phyloP scores from a whole-genome alignment of 2,797 vertebrate species.

The Chromis chromis region DNA sequence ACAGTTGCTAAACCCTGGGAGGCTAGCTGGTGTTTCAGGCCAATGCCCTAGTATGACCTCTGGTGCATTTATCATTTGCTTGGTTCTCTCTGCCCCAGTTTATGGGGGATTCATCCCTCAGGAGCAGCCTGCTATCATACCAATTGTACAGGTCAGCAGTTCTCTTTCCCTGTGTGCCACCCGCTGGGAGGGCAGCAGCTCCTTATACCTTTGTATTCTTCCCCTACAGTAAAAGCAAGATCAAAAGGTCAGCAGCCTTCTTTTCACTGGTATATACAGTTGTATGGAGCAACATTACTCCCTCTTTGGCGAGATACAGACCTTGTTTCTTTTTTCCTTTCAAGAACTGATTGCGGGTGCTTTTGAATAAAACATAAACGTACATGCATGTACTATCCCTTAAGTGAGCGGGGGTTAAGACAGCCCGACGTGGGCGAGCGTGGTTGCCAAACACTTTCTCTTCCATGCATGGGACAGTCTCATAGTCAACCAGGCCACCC shows the following conservation, averaged over 20 bases:
- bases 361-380: constrained; percentile 19
- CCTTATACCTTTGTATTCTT: constrained; percentile 40
- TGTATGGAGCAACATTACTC: constrained; percentile 25
- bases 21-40: constrained; percentile 72
- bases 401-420: background rate
- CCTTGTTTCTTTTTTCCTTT: background rate
- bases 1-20: constrained; percentile 68
- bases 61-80: constrained; percentile 75
- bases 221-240: constrained; percentile 31
- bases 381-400: background rate
- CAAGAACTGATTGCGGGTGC: no score
- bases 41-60: constrained; percentile 69
- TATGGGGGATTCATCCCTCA: constrained; percentile 61
- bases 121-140: constrained; percentile 60
- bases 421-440: constrained; percentile 15
- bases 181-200: constrained; percentile 70
- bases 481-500: constrained; percentile 23
- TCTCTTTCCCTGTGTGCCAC: constrained; percentile 55
- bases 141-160: constrained; percentile 71
- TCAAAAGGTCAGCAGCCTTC: constrained; percentile 47
- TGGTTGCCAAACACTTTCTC: constrained; percentile 22
- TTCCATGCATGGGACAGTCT: background rate
- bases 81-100: constrained; percentile 71
- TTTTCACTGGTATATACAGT: constrained; percentile 48
- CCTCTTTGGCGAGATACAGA: constrained; percentile 4